Evolutionary conservation across 64 coral and sea anemone species (phyloP), one percentile per base, ranked within the genome.

Genomic region (Astreopora myriophthalma): DNA sequence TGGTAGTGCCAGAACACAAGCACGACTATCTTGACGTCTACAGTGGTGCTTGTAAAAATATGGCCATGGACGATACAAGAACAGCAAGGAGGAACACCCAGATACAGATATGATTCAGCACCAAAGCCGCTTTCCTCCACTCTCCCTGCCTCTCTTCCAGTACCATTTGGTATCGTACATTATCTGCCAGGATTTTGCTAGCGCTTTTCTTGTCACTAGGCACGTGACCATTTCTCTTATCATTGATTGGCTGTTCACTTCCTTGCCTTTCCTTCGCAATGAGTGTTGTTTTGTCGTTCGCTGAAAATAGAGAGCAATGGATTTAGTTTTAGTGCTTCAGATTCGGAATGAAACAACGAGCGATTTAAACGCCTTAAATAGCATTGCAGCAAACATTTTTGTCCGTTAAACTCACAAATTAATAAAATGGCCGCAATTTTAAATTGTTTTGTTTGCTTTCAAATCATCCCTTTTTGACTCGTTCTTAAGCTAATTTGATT

Each of bases 51-150:
- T 70, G 71, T 33, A 93, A 65, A 32, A 96, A 87, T 74, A 96
- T 89, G 10, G 61, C 85, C 64, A 93, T 35, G 17, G 39, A 86
- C 3, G 91, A 93, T 3, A 93, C 28, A 13, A 93, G 14, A 44
- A 93, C 80, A 62, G 90, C 90, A 49, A 93, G 34, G 5, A 96
- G 4, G 64, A 89, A 96, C 30, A 86, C 57, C 90, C 91, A 96
- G 76, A 96, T 96, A 25, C 92, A 96, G 42, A 96, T 75, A 26
- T 87, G 88, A 62, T 96, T 96, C 79, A 96, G 28, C 34, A 96
- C 95, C 20, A 96, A 37, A 20, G 95, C 95, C 0, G 91, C 95
- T 20, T 64, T 93, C 24, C 75, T 83, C 95, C 95, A 96, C 27
- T 96, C 91, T 3, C 93, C 95, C 42, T 90, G 86, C 72, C 95